Percentiles rank a stretch among this genome's conserved stretches.
phyloP scores from a whole-genome alignment of 2,888 invertebrate genomes.

The Chaitophorus viminalis region DNA sequence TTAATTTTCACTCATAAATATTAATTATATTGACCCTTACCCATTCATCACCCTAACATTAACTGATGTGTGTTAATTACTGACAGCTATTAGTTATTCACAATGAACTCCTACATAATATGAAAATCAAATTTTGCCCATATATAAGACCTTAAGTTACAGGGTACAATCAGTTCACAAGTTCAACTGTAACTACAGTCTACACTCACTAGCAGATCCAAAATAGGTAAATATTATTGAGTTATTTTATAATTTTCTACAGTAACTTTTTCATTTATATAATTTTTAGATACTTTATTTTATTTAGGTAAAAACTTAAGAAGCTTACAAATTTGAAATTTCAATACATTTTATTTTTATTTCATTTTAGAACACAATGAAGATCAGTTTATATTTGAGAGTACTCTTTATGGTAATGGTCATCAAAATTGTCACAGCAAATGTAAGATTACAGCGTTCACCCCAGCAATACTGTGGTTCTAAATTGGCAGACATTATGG shows the following conservation, averaged over 20 bases:
- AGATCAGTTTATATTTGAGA: slow-evolving; percentile 43
- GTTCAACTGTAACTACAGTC: not conserved
- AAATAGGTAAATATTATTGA: slow-evolving; percentile 14
- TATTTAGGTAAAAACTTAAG: not conserved
- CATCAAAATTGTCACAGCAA: slow-evolving; percentile 17
- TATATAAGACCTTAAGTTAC: slow-evolving; percentile 13
- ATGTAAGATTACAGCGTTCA: slow-evolving; percentile 8
- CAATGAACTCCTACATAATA: slow-evolving; percentile 7
- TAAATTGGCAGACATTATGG: slow-evolving; percentile 48
- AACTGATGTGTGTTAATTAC: slow-evolving; percentile 51
- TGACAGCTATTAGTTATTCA: slow-evolving; percentile 14
- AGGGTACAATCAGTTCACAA: slow-evolving; percentile 16
- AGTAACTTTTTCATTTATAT: not conserved
- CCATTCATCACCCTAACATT: slow-evolving; percentile 32
- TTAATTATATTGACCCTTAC: slow-evolving; percentile 31
- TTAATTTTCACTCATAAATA: slow-evolving; percentile 45
- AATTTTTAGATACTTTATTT: not conserved
- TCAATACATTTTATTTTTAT: not conserved
- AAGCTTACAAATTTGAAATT: not conserved
- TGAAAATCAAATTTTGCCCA: not conserved
- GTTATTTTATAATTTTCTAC: not conserved
- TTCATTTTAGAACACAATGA: slow-evolving; percentile 50
- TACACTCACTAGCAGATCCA: not conserved
- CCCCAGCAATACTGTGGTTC: slow-evolving; percentile 52
- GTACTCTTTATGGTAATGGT: slow-evolving; percentile 10